A percentile compares a stretch with the other conserved stretches of the same genome.
Evolutionary conservation across 2,113 vertebrate species (phyloP).

Genomic region (Labeo rohita): DNA sequence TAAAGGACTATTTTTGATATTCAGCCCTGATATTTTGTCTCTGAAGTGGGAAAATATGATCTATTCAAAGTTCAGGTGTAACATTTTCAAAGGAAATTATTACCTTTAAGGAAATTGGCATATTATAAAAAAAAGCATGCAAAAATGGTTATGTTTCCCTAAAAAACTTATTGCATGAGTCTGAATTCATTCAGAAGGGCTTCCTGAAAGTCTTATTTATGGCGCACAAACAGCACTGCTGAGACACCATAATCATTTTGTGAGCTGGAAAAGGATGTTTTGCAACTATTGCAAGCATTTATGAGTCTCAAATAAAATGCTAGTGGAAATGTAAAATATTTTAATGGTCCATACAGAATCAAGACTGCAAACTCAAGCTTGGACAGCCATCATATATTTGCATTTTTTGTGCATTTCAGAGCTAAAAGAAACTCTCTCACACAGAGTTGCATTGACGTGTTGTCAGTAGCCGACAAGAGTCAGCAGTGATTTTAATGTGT

Average conservation of each 20-base stretch:
- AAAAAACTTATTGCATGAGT: neutral
- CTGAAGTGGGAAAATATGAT: neutral
- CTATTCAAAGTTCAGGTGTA: neutral
- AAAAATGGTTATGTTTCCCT: neutral
- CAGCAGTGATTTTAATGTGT: constrained; percentile 71
- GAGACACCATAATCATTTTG: neutral
- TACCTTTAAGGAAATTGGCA: neutral
- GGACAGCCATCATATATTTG: neutral
- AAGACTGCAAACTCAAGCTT: neutral
- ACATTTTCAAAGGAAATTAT: neutral
- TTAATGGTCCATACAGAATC: constrained; percentile 1
- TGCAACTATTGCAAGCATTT: neutral
- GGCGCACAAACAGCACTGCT: neutral
- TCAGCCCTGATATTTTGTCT: neutral
- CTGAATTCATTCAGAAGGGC: neutral
- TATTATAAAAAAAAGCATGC: neutral
- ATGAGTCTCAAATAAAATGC: neutral
- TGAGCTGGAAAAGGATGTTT: neutral
- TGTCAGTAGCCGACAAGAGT: constrained; percentile 40
- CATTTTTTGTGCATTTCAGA: neutral
- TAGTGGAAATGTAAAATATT: neutral
- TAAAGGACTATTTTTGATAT: neutral
- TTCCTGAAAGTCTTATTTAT: neutral
- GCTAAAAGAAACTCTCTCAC: neutral
- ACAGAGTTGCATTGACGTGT: neutral